Base-by-base conservation (phyloP, 2,888 invertebrate species). In the Seira sanloemensis region DNA sequence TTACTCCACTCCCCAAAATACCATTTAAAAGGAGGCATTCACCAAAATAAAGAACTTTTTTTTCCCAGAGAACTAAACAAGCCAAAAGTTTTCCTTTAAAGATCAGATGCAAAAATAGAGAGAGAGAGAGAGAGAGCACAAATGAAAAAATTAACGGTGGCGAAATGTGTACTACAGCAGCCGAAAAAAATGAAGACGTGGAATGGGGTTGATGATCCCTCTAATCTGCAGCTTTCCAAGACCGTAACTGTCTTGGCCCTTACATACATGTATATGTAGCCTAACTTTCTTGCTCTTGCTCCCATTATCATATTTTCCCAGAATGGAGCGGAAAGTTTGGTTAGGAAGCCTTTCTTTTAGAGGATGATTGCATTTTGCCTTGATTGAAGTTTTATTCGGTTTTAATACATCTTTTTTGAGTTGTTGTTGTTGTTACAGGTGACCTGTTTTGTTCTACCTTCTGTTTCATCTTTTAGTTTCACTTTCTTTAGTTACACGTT, bases 161-260 rank as follows among this genome's bases (percentile, higher is more conserved):
- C 21, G 24, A 24, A 66, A 18, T 4, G 24, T 37, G 69, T 7
- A 69, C 37, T 24, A 50, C 66, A 23, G 69, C 62, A 25, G 27
- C 66, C 65, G 21, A 12, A 25, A 23, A 21, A 5, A 54, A 58
- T 26, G 19, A 23, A 50, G 21, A n/a, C 58, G 23, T 24, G 7
- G 75, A 37, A 25, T 26, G 46, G 58, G 68, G 46, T 65, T 50
- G 46, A 19, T 81, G 71, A 76, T 76, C 76, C 71, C 76, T 81
- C 76, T 81, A 81, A 81, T 81, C 81, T 65, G 65, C 69, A 50
- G 68, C 50, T 71, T 71, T 25, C 71, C 62, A 12, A 78, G 23
- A 78, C 23, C 65, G 5, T 50, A 81, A 75, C 58, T 69, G 62
- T 73, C 69, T 72, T 77, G 18, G 18, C n/a, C 46, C 66, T 75